Base-by-base conservation (phyloP, 2,888 invertebrate genomes). In the Mycogona germanica region DNA sequence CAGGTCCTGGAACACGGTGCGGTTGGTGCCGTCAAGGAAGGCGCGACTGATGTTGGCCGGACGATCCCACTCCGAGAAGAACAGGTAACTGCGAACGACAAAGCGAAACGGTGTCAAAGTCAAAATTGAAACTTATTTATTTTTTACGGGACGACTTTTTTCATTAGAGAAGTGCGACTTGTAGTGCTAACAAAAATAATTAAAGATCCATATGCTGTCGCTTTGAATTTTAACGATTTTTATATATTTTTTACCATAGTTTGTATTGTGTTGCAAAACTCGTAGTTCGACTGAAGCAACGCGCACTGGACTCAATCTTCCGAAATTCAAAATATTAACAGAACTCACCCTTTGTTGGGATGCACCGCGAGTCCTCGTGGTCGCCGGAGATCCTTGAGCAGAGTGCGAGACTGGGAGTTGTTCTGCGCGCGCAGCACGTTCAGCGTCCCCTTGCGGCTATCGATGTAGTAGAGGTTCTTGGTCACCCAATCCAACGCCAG, bases 351-450 rank as follows among this genome's bases (percentile, higher is more conserved):
- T 65, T 83, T 84, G 66, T 92, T 92, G 0, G 97, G 97, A 72
- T 97, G 95, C 0, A 96, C 89, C 0, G 93, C 96, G 56, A 98
- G 92, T 4, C 95, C 95, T 63, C 96, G 77, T 0, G 96, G 97
- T 57, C 95, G 78, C 66, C 93, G 93, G 26, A 96, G 70, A 64
- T 89, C 86, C 64, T 84, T 86, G 23, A 95, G 70, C 35, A 96
- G 69, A 0, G 88, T 89, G 62, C 91, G 75, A 7, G 87, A 78
- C 62, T 86, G 81, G 0, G 86, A 82, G 0, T 91, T 82, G 64
- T 92, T 87, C 55, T 84, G 76, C 0, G 92, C 88, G 28, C 87
- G 87, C 3, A 96, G 72, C 0, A 96, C 95, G 65, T 95, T 95
- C 0, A 97, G 73, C 0, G 93, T 92, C 58, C 95, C 95, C 68